Conservation (phyloP, 53 echinoderm and acorn worm species). For the Patiria pectinifera region DNA sequence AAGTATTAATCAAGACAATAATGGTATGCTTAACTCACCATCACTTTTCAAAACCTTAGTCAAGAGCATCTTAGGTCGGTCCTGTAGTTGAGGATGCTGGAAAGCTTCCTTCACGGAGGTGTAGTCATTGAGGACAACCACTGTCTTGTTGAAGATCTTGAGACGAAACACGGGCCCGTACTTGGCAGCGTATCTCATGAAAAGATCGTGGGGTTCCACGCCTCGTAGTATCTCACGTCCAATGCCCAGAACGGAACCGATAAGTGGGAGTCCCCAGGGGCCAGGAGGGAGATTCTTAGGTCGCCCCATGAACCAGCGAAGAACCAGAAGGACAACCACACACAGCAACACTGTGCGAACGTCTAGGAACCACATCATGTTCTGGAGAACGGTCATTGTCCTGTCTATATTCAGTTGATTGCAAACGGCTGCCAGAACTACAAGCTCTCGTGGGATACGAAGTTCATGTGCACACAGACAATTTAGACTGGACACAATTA, state of each 20-base stretch:
- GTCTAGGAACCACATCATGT: neutral
- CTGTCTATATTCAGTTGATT: no score
- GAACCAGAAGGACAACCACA: conserved; percentile 32
- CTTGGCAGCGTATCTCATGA: conserved; percentile 39
- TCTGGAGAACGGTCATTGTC: neutral
- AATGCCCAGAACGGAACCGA: conserved; percentile 26
- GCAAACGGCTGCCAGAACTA: no score
- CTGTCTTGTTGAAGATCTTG: conserved; percentile 29
- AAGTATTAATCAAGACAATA: no score
- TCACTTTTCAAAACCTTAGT: neutral
- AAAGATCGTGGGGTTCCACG: conserved; percentile 27
- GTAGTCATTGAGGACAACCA: conserved; percentile 59
- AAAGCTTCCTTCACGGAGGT: conserved; percentile 64
- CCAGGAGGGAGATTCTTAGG: conserved; percentile 51
- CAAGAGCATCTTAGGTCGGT: neutral
- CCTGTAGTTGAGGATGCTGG: conserved; percentile 30
- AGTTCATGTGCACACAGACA: no score
- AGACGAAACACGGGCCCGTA: conserved; percentile 54
- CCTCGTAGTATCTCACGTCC: conserved; percentile 26
- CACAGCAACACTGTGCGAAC: conserved; percentile 18
- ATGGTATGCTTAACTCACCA: neutral
- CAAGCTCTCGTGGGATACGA: no score
- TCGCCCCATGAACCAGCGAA: conserved; percentile 39
- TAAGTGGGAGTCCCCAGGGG: conserved; percentile 43
- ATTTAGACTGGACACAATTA: no score